A percentile compares a stretch with the other conserved stretches of the same genome.
Conservation (phyloP, 1,140 invertebrate genomes). For the Eriocheir sinensis region DNA sequence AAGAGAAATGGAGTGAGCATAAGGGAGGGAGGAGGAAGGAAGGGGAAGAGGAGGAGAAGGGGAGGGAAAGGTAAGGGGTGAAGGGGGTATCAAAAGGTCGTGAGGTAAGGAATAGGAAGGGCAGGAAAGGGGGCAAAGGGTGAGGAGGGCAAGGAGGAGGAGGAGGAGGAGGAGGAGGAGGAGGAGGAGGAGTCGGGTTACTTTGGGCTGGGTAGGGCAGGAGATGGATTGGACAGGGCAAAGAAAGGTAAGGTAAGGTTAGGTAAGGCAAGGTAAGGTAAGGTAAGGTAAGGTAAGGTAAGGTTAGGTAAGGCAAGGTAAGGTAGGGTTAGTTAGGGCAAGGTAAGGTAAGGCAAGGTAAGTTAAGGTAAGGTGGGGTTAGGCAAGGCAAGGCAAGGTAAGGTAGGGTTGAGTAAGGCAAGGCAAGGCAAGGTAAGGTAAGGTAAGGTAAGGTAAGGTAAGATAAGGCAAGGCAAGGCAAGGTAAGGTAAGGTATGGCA, state of each 20-base stretch:
- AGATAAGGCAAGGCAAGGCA: not conserved
- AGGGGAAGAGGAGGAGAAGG: not conserved
- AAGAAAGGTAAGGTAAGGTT: not conserved
- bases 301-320: not conserved
- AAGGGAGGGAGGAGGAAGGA: not conserved
- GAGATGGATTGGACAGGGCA: not conserved
- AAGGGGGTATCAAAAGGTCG: not conserved
- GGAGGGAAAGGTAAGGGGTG: not conserved
- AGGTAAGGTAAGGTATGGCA: not conserved
- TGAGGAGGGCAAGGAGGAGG: not conserved
- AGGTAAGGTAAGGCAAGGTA: too few relatives aligned
- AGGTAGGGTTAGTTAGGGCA: constrained; percentile 1
- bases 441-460: constrained; percentile 12
- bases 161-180: not conserved
- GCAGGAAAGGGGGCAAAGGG: not conserved
- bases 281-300: constrained; percentile 9
- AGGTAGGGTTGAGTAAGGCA: too few relatives aligned
- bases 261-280: not conserved
- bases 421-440: not conserved
- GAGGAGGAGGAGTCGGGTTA: not conserved
- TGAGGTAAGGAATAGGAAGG: not conserved
- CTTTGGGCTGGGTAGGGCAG: not conserved
- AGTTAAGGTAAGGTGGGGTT: too few relatives aligned
- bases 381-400: too few relatives aligned
- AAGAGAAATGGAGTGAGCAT: too few relatives aligned